These are phyloP conservation scores for Lasius fuliginosus DNA, from an alignment of 2,888 invertebrate genomes.

Conservation along the genomic window DNA sequence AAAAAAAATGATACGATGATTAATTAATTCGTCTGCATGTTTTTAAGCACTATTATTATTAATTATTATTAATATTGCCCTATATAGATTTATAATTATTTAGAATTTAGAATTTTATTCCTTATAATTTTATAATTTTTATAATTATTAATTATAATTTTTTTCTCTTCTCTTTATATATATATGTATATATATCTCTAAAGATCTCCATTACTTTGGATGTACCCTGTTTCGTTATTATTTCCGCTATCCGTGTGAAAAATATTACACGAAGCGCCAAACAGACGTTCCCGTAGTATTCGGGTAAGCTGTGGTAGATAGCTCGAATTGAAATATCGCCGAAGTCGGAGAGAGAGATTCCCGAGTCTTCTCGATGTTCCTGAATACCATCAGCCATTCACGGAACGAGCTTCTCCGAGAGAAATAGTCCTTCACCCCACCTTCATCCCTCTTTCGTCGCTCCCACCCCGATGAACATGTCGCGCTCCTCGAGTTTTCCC, in stretches of 20 bases:
- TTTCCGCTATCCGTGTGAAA: slow-evolving; percentile 18
- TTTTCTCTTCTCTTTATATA: neutral
- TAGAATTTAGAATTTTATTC: too few species aligned
- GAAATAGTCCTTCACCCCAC: slow-evolving; percentile 46
- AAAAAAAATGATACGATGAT: neutral
- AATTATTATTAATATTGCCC: neutral
- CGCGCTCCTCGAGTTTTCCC: slow-evolving; percentile 30
- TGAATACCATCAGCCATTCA: slow-evolving; percentile 76
- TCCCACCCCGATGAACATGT: slow-evolving; percentile 10
- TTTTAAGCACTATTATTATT: neutral
- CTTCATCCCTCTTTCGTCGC: slow-evolving; percentile 17
- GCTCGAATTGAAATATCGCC: slow-evolving; percentile 49
- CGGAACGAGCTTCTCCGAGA: slow-evolving; percentile 57
- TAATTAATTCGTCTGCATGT: neutral
- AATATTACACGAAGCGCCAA: slow-evolving; percentile 35
- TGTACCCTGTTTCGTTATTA: slow-evolving; percentile 18
- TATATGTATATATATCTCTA: neutral
- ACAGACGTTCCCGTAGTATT: slow-evolving; percentile 39
- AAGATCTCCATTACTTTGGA: slow-evolving; percentile 33
- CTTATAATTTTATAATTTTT: too few species aligned
- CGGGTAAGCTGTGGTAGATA: slow-evolving; percentile 1
- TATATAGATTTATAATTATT: neutral
- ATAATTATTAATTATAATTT: too few species aligned
- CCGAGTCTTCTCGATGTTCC: slow-evolving; percentile 60
- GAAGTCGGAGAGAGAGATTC: slow-evolving; percentile 20